Conservation (phyloP, 2,113 vertebrate species). For the Cervus canadensis region DNA sequence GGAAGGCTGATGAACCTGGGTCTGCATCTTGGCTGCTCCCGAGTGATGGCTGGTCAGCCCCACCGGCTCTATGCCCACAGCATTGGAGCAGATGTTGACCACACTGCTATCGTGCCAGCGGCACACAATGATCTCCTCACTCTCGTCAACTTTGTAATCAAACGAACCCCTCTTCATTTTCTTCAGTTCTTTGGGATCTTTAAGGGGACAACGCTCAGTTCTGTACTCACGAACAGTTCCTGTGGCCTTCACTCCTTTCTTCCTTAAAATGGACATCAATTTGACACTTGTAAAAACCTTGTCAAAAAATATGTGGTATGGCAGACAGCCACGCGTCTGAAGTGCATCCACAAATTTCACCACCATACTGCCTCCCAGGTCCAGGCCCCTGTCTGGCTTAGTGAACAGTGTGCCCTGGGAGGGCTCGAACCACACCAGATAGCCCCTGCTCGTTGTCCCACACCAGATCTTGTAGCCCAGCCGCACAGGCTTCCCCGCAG, state of each 20-base stretch:
- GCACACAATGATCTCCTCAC: slow-evolving; percentile 48
- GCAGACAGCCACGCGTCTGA: slow-evolving; percentile 32
- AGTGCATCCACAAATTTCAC: slow-evolving; percentile 46
- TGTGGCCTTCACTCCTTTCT: slow-evolving; percentile 57
- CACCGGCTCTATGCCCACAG: not conserved
- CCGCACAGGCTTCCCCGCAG: not conserved
- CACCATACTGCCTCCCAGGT: slow-evolving; percentile 53
- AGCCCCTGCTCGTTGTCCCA: slow-evolving; percentile 47
- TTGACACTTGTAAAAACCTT: slow-evolving; percentile 58
- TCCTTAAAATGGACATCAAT: slow-evolving; percentile 57
- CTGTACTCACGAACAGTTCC: slow-evolving; percentile 40
- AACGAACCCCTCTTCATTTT: slow-evolving; percentile 42
- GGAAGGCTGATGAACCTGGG: not conserved
- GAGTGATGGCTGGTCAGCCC: not conserved
- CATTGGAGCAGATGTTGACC: slow-evolving; percentile 51
- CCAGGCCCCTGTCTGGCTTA: slow-evolving; percentile 34
- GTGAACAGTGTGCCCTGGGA: slow-evolving; percentile 50
- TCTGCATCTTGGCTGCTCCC: not conserved
- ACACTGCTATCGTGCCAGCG: not conserved
- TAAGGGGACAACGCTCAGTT: slow-evolving; percentile 27
- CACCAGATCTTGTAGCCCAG: slow-evolving; percentile 52
- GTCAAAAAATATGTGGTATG: slow-evolving; percentile 59
- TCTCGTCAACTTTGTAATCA: slow-evolving; percentile 48
- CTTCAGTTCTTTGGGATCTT: slow-evolving; percentile 46
- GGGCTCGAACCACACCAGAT: slow-evolving; percentile 61